phyloP scores from a whole-genome alignment of 2,888 invertebrate genomes.

The Melipona beecheii region DNA sequence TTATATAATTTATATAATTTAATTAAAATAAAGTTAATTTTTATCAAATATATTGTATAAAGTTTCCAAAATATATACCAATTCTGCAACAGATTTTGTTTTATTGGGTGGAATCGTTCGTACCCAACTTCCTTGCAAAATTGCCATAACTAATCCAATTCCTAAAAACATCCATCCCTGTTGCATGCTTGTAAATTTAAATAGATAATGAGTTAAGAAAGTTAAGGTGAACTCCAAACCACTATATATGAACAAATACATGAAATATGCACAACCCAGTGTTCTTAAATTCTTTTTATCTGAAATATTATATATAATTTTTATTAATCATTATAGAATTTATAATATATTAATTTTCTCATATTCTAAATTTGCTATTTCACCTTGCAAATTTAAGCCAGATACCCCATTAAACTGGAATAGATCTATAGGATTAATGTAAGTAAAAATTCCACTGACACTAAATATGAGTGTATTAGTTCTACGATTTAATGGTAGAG shows the following conservation, averaged over 20 bases:
- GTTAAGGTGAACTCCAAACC: conserved; percentile 99
- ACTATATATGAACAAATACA: conserved; percentile 97
- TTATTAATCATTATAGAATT: not conserved
- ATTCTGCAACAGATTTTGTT: conserved; percentile 89
- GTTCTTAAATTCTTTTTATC: conserved; percentile 88
- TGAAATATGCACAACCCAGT: conserved; percentile 92
- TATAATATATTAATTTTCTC: not conserved
- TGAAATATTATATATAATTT: conserved; percentile 73
- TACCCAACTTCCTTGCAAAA: conserved; percentile 95
- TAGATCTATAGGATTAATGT: conserved; percentile 87
- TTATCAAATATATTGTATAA: too few relatives aligned
- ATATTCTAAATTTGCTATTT: conserved; percentile 1
- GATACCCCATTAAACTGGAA: conserved; percentile 86
- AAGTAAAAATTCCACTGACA: conserved; percentile 87
- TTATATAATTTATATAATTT: conserved; percentile 7
- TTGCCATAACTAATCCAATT: conserved; percentile 96
- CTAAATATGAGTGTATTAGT: conserved; percentile 89
- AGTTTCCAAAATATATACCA: conserved; percentile 81
- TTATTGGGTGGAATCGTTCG: conserved; percentile 90
- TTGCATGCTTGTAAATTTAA: conserved; percentile 96
- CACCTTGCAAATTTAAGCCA: conserved; percentile 81
- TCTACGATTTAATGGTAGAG: conserved; percentile 90
- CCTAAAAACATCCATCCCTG: conserved; percentile 99
- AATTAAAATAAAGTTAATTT: not conserved
- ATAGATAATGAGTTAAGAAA: conserved; percentile 96